Conservation (phyloP, 2,888 invertebrate species). For the Acleris sparsana region DNA sequence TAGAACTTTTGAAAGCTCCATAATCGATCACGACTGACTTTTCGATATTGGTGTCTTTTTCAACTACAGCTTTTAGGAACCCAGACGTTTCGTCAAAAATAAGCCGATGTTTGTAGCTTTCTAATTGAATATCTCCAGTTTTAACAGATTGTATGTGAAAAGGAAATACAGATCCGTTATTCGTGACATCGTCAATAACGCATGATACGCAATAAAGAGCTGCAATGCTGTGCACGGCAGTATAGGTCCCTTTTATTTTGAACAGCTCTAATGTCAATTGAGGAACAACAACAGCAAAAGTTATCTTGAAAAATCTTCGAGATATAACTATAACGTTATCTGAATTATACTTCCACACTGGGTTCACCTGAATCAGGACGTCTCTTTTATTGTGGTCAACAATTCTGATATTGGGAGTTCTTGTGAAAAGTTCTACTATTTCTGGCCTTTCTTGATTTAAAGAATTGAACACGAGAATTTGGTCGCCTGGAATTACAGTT, state of each 20-base stretch:
- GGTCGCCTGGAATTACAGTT: slow-evolving; percentile 82
- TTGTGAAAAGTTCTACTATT: slow-evolving; percentile 88
- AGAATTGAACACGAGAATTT: slow-evolving; percentile 92
- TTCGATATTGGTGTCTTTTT: slow-evolving; percentile 69
- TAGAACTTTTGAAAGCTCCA: slow-evolving; percentile 93
- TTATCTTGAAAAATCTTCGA: slow-evolving; percentile 82
- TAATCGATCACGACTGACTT: slow-evolving; percentile 85
- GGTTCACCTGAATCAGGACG: slow-evolving; percentile 67
- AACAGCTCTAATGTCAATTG: slow-evolving; percentile 90
- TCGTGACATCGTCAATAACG: slow-evolving; percentile 51
- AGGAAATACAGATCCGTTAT: slow-evolving; percentile 49
- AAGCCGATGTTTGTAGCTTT: slow-evolving; percentile 90
- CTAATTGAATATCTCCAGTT: slow-evolving; percentile 91
- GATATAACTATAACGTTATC: slow-evolving; percentile 64
- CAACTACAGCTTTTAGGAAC: slow-evolving; percentile 90
- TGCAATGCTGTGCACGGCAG: slow-evolving; percentile 62
- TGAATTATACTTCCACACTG: slow-evolving; percentile 65
- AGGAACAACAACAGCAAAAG: slow-evolving; percentile 90
- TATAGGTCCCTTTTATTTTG: slow-evolving; percentile 73
- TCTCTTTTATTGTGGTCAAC: slow-evolving; percentile 86
- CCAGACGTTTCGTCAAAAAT: slow-evolving; percentile 92
- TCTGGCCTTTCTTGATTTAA: slow-evolving; percentile 91
- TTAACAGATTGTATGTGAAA: slow-evolving; percentile 86
- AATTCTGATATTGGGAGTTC: slow-evolving; percentile 88
- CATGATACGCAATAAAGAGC: slow-evolving; percentile 64